Percentiles rank a stretch among this genome's conserved stretches.
phyloP scores from a whole-genome alignment of 2,888 invertebrate species.

The Aelia acuminata region DNA sequence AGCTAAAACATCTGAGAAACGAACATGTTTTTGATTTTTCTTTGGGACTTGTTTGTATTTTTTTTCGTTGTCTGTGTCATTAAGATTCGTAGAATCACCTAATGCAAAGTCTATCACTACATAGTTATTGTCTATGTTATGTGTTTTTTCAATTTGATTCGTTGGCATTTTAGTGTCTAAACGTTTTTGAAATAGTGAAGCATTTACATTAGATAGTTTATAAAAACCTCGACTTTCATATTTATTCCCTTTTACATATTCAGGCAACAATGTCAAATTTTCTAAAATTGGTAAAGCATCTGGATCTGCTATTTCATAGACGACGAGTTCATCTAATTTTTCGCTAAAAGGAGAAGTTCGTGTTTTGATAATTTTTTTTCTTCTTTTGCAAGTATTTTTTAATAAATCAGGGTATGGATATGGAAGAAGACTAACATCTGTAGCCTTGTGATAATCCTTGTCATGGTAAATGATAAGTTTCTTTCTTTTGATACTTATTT shows the following conservation, averaged over 20 bases:
- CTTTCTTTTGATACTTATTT: neutral
- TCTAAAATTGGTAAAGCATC: neutral
- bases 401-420: neutral
- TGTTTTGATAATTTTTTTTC: neutral
- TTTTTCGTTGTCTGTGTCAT: neutral
- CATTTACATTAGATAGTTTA: neutral
- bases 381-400: neutral
- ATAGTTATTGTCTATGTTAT: neutral
- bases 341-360: neutral
- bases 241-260: neutral
- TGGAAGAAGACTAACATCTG: neutral
- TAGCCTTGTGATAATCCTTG: neutral
- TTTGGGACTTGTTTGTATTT: neutral
- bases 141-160: neutral
- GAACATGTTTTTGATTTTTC: neutral
- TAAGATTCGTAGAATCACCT: neutral
- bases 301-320: neutral
- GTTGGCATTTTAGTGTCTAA: neutral
- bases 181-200: neutral
- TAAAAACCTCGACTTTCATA: neutral
- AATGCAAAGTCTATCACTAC: neutral
- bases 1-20: neutral
- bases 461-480: neutral
- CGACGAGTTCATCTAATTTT: neutral
- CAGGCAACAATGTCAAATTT: neutral